Conservation (phyloP, 2,797 vertebrate genomes). For the Phoxinus dragarum region DNA sequence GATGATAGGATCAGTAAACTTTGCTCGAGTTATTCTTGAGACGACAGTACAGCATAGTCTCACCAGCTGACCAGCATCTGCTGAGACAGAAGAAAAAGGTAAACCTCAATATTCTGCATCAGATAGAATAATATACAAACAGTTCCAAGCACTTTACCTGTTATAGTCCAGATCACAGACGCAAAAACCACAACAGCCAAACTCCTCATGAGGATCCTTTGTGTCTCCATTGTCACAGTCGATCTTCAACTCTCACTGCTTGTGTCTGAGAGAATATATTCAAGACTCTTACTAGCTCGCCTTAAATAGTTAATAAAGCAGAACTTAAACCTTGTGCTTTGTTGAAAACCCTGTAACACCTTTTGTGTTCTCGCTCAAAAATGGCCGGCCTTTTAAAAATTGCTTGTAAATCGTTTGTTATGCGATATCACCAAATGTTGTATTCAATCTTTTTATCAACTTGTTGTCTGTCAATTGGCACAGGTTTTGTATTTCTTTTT, state of each 20-base stretch:
- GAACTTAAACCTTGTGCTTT: too few species aligned
- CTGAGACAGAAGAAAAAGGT: neutral
- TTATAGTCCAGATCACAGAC: slow-evolving; percentile 33
- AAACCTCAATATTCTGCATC: slow-evolving; percentile 13
- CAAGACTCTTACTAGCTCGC: accelerated
- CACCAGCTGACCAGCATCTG: slow-evolving; percentile 57
- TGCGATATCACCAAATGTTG: too few species aligned
- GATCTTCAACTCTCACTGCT: neutral
- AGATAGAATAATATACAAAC: neutral
- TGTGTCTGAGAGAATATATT: neutral
- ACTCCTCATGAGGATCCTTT: slow-evolving; percentile 33
- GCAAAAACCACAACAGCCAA: slow-evolving; percentile 13
- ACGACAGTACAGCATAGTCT: slow-evolving; percentile 64
- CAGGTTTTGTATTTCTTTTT: too few species aligned
- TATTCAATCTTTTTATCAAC: too few species aligned
- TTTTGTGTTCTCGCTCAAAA: too few species aligned
- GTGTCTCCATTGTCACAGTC: slow-evolving; percentile 24
- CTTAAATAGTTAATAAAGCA: too few species aligned
- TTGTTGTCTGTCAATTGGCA: too few species aligned
- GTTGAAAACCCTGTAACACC: too few species aligned
- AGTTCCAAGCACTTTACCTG: slow-evolving; percentile 30
- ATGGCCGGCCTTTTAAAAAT: too few species aligned
- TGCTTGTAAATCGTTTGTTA: too few species aligned
- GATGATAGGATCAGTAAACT: neutral
- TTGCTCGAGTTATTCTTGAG: neutral